Percentiles rank a stretch among this genome's conserved stretches.
phyloP scores from a whole-genome alignment of 1,140 invertebrate genomes.

The Sinonovacula constricta region DNA sequence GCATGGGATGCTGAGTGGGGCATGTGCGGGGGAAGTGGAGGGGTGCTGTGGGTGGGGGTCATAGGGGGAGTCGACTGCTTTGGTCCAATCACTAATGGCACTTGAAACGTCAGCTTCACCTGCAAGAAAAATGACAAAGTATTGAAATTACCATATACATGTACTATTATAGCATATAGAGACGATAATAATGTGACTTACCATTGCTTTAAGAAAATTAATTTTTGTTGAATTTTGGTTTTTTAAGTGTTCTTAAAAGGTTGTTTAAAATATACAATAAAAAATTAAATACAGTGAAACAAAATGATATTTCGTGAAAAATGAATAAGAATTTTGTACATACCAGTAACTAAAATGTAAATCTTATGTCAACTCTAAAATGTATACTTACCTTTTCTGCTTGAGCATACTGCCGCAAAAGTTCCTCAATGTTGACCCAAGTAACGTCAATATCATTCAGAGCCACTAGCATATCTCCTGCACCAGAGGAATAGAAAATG shows the following conservation, averaged over 20 bases:
- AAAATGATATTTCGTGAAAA: neutral
- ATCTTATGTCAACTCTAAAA: too few relatives aligned
- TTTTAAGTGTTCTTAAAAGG: neutral
- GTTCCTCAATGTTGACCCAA: constrained; percentile 63
- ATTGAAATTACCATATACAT: constrained; percentile 12
- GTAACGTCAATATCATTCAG: constrained; percentile 67
- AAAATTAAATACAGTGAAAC: neutral
- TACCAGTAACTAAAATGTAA: neutral
- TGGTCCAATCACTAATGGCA: constrained; percentile 70
- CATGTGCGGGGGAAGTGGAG: constrained; percentile 51
- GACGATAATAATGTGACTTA: neutral
- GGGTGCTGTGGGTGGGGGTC: constrained; percentile 34
- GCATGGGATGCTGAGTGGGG: constrained; percentile 32
- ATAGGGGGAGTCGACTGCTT: constrained; percentile 52
- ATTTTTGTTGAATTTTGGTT: neutral
- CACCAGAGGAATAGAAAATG: constrained; percentile 10
- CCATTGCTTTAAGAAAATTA: neutral
- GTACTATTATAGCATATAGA: neutral
- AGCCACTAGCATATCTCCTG: constrained; percentile 73
- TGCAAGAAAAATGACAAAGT: constrained; percentile 44
- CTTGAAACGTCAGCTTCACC: constrained; percentile 69
- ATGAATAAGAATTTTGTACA: too few relatives aligned
- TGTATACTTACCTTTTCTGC: constrained; percentile 56
- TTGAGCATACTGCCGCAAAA: constrained; percentile 48
- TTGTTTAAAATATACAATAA: neutral